These are phyloP conservation scores for Rhynchonycteris naso DNA, from an alignment of 2,797 vertebrate genomes.

Conservation along the genomic window DNA sequence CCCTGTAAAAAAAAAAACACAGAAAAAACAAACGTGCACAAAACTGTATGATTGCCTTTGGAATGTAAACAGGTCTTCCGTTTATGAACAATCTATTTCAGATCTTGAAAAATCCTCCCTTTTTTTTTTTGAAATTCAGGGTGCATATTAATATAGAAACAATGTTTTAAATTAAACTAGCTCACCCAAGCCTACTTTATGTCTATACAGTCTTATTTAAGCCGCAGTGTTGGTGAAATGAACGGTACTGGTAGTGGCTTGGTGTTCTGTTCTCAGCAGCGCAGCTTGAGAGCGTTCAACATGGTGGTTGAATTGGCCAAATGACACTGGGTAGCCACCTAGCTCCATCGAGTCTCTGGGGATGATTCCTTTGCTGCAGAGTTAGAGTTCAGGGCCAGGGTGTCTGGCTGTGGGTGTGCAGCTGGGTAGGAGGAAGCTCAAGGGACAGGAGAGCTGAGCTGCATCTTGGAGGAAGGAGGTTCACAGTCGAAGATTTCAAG, in stretches of 20 bases:
- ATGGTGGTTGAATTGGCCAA: neutral
- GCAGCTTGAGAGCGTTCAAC: neutral
- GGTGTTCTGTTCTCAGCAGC: neutral
- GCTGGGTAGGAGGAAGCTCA: neutral
- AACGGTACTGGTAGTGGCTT: neutral
- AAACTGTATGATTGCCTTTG: neutral
- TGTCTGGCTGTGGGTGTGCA: neutral
- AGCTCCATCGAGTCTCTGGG: neutral
- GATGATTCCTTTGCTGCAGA: neutral
- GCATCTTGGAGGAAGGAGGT: neutral
- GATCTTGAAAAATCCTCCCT: neutral
- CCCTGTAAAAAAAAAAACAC: no score
- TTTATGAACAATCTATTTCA: slow-evolving; percentile 47
- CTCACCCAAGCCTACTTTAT: neutral
- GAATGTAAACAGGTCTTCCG: neutral
- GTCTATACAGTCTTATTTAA: neutral
- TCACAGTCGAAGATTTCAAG: neutral
- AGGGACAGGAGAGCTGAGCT: neutral
- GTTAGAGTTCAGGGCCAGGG: neutral
- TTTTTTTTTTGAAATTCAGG: neutral
- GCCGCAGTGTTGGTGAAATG: neutral
- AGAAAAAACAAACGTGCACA: no score
- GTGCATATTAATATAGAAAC: slow-evolving; percentile 2
- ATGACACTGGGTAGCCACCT: neutral
- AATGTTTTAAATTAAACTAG: slow-evolving; percentile 12